Percentiles rank a stretch among this genome's conserved stretches.
phyloP scores from a whole-genome alignment of 2,113 vertebrate species.

The Irena cyanogastra region DNA sequence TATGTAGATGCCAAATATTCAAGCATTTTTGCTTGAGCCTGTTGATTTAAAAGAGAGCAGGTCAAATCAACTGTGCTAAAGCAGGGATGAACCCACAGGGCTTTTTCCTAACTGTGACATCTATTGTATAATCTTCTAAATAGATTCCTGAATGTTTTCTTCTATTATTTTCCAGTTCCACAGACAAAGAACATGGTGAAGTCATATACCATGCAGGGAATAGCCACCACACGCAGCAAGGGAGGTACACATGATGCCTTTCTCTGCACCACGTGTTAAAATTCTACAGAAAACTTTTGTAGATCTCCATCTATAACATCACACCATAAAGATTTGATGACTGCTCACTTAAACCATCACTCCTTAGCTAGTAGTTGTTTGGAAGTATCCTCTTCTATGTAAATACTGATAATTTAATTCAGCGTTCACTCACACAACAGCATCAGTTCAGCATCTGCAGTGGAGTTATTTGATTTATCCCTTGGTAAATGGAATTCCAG shows the following conservation, averaged over 20 bases:
- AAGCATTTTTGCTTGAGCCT: background rate
- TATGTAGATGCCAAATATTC: background rate
- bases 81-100: background rate
- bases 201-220: background rate
- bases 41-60: background rate
- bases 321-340: background rate
- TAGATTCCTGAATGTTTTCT: background rate
- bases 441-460: background rate
- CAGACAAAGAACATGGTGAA: background rate
- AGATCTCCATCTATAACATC: background rate
- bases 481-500: background rate
- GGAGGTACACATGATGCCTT: fast-evolving
- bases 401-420: background rate
- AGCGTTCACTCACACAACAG: background rate
- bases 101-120: background rate
- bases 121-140: background rate
- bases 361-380: background rate
- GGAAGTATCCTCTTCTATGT: background rate
- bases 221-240: background rate
- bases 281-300: background rate
- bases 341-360: background rate
- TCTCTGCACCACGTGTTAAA: background rate
- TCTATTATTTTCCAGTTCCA: background rate
- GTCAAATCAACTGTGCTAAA: background rate
- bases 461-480: background rate